Percentiles rank a stretch among this genome's conserved stretches.
phyloP scores from a whole-genome alignment of 2,888 invertebrate genomes.

The Phania funesta region DNA sequence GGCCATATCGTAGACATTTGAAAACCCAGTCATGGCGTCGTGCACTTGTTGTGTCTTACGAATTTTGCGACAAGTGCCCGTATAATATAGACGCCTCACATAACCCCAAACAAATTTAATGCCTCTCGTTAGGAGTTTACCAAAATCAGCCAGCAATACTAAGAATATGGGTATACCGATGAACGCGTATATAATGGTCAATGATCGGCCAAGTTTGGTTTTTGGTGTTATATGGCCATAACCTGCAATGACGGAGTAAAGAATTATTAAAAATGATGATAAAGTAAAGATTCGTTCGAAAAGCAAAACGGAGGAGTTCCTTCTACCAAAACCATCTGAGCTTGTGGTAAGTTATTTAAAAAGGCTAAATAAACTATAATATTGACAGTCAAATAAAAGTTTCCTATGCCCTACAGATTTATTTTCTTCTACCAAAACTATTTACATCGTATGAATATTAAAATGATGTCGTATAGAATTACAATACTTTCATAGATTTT shows the following conservation, averaged over 20 bases:
- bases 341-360: too few species aligned
- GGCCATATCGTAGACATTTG: constrained; percentile 90
- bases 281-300: too few species aligned
- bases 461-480: too few species aligned
- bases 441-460: too few species aligned
- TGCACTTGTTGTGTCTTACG: constrained; percentile 88
- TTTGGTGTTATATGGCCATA: constrained; percentile 98
- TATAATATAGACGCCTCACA: constrained; percentile 90
- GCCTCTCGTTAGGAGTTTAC: constrained; percentile 93
- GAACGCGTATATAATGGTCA: constrained; percentile 96
- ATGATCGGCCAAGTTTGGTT: constrained; percentile 90
- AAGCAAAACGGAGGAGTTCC: too few species aligned
- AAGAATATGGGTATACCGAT: constrained; percentile 98
- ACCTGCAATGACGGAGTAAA: constrained; percentile 83
- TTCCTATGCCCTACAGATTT: too few species aligned
- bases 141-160: constrained; percentile 96
- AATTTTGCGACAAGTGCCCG: constrained; percentile 90
- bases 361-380: too few species aligned
- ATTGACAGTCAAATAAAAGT: too few species aligned
- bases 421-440: too few species aligned
- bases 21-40: constrained; percentile 92
- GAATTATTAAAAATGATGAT: not conserved
- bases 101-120: constrained; percentile 95
- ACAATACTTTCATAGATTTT: too few species aligned
- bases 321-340: too few species aligned